phyloP scores from a whole-genome alignment of 2,797 vertebrate genomes.

The Pseudochirops cupreus region DNA sequence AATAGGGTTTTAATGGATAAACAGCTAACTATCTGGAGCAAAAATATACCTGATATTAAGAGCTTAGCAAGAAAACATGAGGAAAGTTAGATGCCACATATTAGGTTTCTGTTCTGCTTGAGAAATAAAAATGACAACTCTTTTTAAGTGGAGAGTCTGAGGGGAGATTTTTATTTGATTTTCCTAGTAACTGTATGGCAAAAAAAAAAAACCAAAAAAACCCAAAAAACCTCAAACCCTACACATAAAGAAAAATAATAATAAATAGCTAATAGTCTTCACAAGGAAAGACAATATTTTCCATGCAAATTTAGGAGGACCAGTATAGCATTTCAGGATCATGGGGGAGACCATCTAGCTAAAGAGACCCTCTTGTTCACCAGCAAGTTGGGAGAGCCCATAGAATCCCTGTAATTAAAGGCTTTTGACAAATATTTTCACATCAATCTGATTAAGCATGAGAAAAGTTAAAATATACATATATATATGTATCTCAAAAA shows the following conservation, averaged over 20 bases:
- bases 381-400: background rate
- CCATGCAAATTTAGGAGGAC: slow-evolving; percentile 10
- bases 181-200: slow-evolving; percentile 21
- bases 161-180: background rate
- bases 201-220: too few species aligned
- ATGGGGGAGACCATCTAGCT: background rate
- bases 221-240: too few species aligned
- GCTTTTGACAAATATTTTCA: slow-evolving; percentile 36
- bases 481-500: slow-evolving; percentile 12
- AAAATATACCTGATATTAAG: slow-evolving; percentile 4
- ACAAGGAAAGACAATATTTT: slow-evolving; percentile 40
- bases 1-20: background rate
- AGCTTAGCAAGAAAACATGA: background rate
- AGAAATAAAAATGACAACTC: background rate
- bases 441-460: background rate
- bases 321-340: background rate
- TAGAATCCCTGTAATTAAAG: background rate
- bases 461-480: background rate
- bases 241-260: background rate
- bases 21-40: background rate
- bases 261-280: background rate
- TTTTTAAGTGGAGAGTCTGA: background rate
- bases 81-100: background rate
- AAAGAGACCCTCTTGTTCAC: background rate
- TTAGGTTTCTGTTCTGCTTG: slow-evolving; percentile 8